Percentiles rank a stretch among this genome's conserved stretches.
phyloP scores from a whole-genome alignment of 2,888 invertebrate species.

The Alviniconcha strummeri region DNA sequence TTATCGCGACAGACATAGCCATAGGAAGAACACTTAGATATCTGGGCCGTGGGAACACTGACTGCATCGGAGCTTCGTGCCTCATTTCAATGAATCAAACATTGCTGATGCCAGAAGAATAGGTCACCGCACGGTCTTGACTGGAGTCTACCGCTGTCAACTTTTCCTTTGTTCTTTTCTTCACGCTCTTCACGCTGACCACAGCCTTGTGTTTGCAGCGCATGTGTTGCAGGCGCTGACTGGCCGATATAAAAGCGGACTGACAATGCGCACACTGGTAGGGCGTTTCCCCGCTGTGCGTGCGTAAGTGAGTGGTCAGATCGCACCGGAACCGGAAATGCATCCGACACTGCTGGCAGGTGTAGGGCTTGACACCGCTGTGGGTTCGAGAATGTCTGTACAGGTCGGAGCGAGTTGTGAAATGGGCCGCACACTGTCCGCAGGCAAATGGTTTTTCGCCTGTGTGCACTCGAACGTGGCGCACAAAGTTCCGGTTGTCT shows the following conservation, averaged over 20 bases:
- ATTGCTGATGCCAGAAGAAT: no score
- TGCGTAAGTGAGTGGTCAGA: neutral
- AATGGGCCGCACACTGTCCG: neutral
- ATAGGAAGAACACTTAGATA: no score
- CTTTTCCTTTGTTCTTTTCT: no score
- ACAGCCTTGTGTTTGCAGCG: neutral
- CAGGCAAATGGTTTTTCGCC: neutral
- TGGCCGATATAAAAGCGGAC: neutral
- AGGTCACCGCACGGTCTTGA: no score
- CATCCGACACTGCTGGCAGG: neutral
- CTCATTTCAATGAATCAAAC: no score
- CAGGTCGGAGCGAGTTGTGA: neutral
- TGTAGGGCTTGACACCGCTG: neutral
- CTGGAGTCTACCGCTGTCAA: no score
- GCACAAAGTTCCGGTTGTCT: conserved; percentile 1
- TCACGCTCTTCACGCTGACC: neutral
- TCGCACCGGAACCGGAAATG: neutral
- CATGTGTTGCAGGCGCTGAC: neutral
- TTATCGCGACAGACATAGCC: no score
- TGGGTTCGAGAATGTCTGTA: conserved; percentile 1
- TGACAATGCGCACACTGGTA: neutral
- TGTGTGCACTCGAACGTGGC: neutral
- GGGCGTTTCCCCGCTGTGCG: neutral
- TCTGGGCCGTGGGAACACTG: no score
- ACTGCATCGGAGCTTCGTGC: no score